phyloP scores from a whole-genome alignment of 2,113 vertebrate genomes.

The Hymenochirus boettgeri region DNA sequence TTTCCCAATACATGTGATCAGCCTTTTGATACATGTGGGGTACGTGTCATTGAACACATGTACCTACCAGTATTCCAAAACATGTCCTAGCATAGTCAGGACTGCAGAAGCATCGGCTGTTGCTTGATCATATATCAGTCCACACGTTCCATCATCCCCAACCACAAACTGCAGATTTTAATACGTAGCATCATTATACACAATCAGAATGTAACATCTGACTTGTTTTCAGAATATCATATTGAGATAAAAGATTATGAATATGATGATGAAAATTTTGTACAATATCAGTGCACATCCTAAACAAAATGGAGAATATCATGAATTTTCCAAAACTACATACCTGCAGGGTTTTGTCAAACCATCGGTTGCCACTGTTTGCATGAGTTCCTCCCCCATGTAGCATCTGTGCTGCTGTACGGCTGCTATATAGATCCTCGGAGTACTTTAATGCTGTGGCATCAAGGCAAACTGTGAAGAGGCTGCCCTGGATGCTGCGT shows the following conservation, averaged over 20 bases:
- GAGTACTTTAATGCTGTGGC: conserved; percentile 75
- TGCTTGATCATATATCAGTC: conserved; percentile 75
- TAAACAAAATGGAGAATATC: no score
- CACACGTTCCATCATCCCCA: conserved; percentile 77
- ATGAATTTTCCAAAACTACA: not conserved
- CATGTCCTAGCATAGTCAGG: conserved; percentile 66
- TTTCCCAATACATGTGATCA: no score
- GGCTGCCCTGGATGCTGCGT: conserved; percentile 67
- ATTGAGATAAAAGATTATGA: not conserved
- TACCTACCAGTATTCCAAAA: conserved; percentile 68
- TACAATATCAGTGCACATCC: no score
- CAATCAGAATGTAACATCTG: not conserved
- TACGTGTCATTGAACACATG: no score
- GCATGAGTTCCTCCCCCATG: conserved; percentile 78
- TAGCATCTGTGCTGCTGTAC: conserved; percentile 74
- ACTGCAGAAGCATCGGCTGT: conserved; percentile 72
- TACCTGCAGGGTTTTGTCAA: conserved; percentile 80
- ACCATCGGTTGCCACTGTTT: conserved; percentile 83
- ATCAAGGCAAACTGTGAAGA: conserved; percentile 75
- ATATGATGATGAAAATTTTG: no score
- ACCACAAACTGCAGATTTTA: conserved; percentile 66
- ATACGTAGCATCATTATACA: conserved; percentile 17
- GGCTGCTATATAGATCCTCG: conserved; percentile 65
- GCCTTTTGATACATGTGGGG: no score
- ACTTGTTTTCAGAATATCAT: no score